A percentile compares a stretch with the other conserved stretches of the same genome.
These are phyloP conservation scores for Gallinago undulata DNA, from an alignment of 2,113 vertebrate species.

Conservation along the genomic window DNA sequence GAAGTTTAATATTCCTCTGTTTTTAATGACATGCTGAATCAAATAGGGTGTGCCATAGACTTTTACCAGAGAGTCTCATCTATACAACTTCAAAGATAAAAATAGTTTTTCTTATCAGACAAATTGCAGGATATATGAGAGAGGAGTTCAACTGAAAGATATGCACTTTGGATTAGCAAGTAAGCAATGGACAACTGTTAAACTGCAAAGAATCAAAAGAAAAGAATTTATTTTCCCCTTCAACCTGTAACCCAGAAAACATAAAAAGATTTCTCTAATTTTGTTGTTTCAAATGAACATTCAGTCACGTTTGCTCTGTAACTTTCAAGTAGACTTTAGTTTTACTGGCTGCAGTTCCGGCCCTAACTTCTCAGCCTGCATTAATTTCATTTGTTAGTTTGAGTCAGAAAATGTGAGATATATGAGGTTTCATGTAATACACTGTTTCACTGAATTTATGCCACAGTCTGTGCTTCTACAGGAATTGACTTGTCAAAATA, in stretches of 20 bases:
- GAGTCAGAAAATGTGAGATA: not conserved
- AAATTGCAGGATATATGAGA: conserved; percentile 45
- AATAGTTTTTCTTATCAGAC: conserved; percentile 55
- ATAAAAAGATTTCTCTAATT: not conserved
- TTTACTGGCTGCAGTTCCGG: not conserved
- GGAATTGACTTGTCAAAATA: not conserved
- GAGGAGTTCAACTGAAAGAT: conserved; percentile 25
- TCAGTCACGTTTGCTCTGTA: conserved; percentile 19
- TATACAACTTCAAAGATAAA: conserved; percentile 54
- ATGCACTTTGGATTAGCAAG: conserved; percentile 53
- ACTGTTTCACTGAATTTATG: not conserved
- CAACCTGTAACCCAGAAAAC: not conserved
- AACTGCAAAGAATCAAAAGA: conserved; percentile 14
- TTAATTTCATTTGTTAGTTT: not conserved
- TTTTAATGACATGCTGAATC: conserved; percentile 55
- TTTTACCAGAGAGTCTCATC: conserved; percentile 47
- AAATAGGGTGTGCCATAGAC: conserved; percentile 53
- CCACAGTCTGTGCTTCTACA: not conserved
- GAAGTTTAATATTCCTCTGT: not conserved
- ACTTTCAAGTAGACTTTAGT: not conserved
- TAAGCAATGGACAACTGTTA: not conserved
- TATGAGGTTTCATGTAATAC: not conserved
- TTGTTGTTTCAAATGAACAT: not conserved
- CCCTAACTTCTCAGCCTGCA: not conserved
- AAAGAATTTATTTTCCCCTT: not conserved